Evolutionary conservation across 2,113 vertebrate species (phyloP), one percentile per base, ranked within the genome.

Genomic region (Stegastes partitus): DNA sequence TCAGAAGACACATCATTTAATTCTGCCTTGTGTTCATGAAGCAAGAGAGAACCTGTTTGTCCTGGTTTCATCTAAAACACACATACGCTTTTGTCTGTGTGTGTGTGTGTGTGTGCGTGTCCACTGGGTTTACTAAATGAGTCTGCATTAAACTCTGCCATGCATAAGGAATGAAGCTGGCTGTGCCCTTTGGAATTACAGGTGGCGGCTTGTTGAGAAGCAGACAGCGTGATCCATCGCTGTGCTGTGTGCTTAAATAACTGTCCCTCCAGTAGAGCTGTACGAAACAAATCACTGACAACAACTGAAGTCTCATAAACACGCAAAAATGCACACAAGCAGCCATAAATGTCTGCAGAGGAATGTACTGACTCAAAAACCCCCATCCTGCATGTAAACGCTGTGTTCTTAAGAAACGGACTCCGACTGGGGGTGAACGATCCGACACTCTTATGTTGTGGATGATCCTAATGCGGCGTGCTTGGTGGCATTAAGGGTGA

Each of bases 171-270:
- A 83, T 62, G 21, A 53, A 84, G 74, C 70, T 39, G 75, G 25
- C 58, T 68, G 50, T 81, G 87, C 37, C 83, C 83, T 89, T 87
- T 86, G 73, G 76, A 84, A 79, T 81, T 73, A 74, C 76, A 83
- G 69, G 51, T 44, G 63, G 18, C 37, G 49, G 53, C 57, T 58
- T 42, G 57, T 71, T 68, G 44, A 65, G 15, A 66, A 76, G 85
- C 80, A 83, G 87, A 84, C 82, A 70, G 74, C 42, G 23, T 81
- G 66, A 79, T 79, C 22, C 66, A 87, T 88, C 83, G 86, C 87
- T 75, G 67, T 65, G 74, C 56, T 74, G 61, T 71, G 77, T 79
- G 77, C 92, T 90, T 91, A 87, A 96, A 94, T 91, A 94, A 93
- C 89, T 89, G 79, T 84, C 92, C 89, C 85, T 90, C 54, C 80